Base-by-base conservation (phyloP, 2,113 vertebrate species). In the Alligator mississippiensis region DNA sequence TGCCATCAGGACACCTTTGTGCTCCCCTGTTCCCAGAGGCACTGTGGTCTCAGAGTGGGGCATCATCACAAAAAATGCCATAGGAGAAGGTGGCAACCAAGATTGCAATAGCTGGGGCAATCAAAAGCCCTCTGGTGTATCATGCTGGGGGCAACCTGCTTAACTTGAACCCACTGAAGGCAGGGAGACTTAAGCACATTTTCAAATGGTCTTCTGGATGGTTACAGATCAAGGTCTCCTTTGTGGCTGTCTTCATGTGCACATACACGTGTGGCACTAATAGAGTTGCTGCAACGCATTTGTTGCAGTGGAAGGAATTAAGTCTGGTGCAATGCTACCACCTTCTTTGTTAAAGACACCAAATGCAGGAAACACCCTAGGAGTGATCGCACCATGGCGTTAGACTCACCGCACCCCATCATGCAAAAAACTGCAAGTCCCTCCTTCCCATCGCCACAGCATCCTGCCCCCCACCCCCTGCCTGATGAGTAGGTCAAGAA, bases 381-480 rank as follows among this genome's bases (percentile, higher is more conserved):
- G 19, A 72, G 30, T 13, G 38, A 72, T 11, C 12, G 22, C 34
- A 74, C 34, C 24, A 22, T 6, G 7, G 34, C 21, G 14, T 19
- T 12, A 47, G 34, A 12, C 70, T 24, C 34, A 24, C 34, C 18
- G n/a, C 66, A 24, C 19, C 6, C 13, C 34, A 7, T 5, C 70
- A 19, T 34, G 34, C 70, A 47, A 38, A 72, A 19, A 7, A 74
- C 38, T 22, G 22, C 34, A 38, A 47, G 68, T 34, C 19, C 30
- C 19, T 47, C 21, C 22, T 4, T 72, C 34, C 6, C 11, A 6
- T 74, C 47, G 12, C 34, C 34, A 24, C 34, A 38, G 47, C 22
- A 25, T 8, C 1, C 4, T 15, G 24, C 34, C 34, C 9, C 57
- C 14, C 25, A 34, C 63, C 25, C 72, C 28, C 1, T 0, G 5